Evolutionary conservation across 2,797 vertebrate genomes (phyloP).

Genomic region (Hoplostethus atlanticus): DNA sequence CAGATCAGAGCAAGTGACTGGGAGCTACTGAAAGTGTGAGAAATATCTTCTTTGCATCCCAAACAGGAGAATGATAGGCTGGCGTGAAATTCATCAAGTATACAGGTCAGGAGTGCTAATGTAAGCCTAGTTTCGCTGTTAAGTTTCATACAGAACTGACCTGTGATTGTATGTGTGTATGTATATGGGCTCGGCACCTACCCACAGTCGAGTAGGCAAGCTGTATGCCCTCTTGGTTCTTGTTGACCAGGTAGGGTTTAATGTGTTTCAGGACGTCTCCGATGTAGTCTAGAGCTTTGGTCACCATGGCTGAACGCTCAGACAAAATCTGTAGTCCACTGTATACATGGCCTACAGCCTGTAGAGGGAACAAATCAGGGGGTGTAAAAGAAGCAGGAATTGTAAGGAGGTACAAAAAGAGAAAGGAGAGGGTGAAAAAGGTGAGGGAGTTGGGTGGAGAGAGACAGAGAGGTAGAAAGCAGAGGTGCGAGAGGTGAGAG

Average conservation of each 20-base stretch:
- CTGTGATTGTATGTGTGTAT: background rate
- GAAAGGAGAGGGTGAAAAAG: background rate
- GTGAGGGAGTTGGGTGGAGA: background rate
- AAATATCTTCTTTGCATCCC: too few species aligned
- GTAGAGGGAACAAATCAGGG: constrained; percentile 1
- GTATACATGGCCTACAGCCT: constrained; percentile 92
- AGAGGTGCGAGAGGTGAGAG: background rate
- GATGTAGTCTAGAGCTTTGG: constrained; percentile 91
- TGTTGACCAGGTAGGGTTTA: constrained; percentile 92
- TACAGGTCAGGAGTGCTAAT: too few species aligned
- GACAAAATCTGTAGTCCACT: constrained; percentile 85
- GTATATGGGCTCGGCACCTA: constrained; percentile 66
- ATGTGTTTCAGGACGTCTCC: constrained; percentile 95
- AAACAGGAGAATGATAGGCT: too few species aligned
- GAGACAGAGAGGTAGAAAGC: background rate
- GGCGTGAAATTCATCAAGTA: too few species aligned
- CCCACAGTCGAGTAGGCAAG: constrained; percentile 91
- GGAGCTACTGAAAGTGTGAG: too few species aligned
- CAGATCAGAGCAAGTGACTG: too few species aligned
- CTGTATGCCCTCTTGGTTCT: constrained; percentile 91
- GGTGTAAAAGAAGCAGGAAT: background rate
- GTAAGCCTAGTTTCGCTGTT: too few species aligned
- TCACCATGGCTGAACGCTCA: constrained; percentile 92
- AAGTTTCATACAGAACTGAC: too few species aligned
- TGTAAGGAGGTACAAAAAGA: background rate